Base-by-base conservation (phyloP, 2,113 vertebrate species). In the Neolamprologus hecqui region DNA sequence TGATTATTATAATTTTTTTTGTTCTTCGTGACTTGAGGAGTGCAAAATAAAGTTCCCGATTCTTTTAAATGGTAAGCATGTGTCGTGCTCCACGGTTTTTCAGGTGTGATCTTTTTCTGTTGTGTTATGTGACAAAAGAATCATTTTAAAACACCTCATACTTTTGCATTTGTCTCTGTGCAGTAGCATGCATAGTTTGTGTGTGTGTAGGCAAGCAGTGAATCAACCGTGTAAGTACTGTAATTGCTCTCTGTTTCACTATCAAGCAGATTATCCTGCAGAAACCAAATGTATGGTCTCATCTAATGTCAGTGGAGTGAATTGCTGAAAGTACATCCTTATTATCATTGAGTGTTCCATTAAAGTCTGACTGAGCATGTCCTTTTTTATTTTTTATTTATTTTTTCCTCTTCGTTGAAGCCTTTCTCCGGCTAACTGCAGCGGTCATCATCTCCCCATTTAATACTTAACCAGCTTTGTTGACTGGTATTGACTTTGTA, bases 391-490 rank as follows among this genome's bases (percentile, higher is more conserved):
- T n/a, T 65, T 49, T 79, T 47, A 3, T 40, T 35, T 55, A 21
- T 10, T 31, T 84, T 70, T 81, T 49, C 51, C 79, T 82, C 75
- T 84, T 26, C 54, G 75, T 85, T 65, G 54, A 83, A 82, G 88
- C 80, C 53, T 87, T 88, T 86, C 87, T 82, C 86, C 37, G 54
- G 79, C 86, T 58, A 86, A 92, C 83, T 4, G 79, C 90, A 19
- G 57, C 40, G 70, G 81, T 82, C 91, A 92, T 93, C 85, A 90
- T 84, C 84, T 81, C 57, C 86, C 86, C 65, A 86, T 94, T 94
- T 95, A 94, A 94, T 94, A 93, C 94, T 90, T 95, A 95, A 93
- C 93, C 90, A 92, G 92, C 90, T 90, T 86, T 92, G 92, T 92
- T 89, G 84, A 88, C 89, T 63, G 2, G 6, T 93, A 95, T 94